These are phyloP conservation scores for Hippasteria phrygiana DNA, from an alignment of 53 echinoderm and acorn worm genomes.

Conservation along the genomic window DNA sequence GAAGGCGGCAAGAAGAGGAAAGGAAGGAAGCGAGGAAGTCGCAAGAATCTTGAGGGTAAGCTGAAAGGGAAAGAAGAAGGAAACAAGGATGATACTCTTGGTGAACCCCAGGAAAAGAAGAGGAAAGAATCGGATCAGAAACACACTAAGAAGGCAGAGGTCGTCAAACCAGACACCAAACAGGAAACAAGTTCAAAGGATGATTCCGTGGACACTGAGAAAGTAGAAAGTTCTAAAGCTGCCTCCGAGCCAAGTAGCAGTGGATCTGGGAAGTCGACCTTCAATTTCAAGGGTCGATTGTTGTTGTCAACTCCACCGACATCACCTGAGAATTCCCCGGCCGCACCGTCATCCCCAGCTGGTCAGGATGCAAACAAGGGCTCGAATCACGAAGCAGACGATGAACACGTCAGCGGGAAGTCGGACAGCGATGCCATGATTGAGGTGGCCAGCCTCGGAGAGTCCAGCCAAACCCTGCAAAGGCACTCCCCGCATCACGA, in stretches of 20 bases:
- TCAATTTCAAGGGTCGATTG: conserved; percentile 12
- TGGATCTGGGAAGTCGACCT: conserved; percentile 13
- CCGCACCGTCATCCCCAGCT: conserved; percentile 73
- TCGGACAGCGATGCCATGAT: conserved; percentile 85
- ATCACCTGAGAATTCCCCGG: conserved; percentile 86
- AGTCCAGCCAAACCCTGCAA: conserved; percentile 30
- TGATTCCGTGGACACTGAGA: conserved; percentile 28
- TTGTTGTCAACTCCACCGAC: conserved; percentile 86
- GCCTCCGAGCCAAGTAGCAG: conserved; percentile 30
- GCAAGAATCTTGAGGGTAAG: conserved; percentile 69
- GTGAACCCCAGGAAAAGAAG: conserved; percentile 39
- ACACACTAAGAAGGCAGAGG: conserved; percentile 38
- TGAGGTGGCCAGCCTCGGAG: conserved; percentile 82
- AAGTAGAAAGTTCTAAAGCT: background rate
- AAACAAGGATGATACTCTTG: conserved; percentile 21
- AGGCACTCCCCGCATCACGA: conserved; percentile 28
- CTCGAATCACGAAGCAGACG: conserved; percentile 66
- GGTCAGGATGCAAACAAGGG: conserved; percentile 63
- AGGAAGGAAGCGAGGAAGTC: conserved; percentile 70
- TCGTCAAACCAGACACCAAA: conserved; percentile 28
- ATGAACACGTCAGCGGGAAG: conserved; percentile 68
- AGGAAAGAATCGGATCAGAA: conserved; percentile 58
- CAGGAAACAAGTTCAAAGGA: conserved; percentile 54
- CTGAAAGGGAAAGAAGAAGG: conserved; percentile 59
- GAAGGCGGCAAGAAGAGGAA: conserved; percentile 77